A percentile compares a stretch with the other conserved stretches of the same genome.
Evolutionary conservation across 2,113 vertebrate genomes (phyloP).

Genomic region (Tapirus terrestris): DNA sequence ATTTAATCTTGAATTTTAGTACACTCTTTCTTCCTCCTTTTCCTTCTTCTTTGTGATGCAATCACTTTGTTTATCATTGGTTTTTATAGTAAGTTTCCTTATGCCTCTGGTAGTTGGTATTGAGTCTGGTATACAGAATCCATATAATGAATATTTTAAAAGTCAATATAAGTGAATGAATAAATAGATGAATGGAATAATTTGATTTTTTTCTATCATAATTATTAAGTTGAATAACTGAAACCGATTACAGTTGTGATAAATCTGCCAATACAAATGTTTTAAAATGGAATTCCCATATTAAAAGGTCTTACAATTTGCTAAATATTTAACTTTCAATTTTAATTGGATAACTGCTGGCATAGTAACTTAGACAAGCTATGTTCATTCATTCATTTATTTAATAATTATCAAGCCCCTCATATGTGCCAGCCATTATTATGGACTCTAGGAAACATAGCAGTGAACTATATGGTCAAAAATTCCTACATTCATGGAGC

Average conservation of each 20-base stretch:
- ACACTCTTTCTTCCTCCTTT: not conserved
- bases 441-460: not conserved
- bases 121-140: not conserved
- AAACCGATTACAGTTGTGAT: conserved; percentile 4
- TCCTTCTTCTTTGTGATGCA: not conserved
- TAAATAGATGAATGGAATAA: not conserved
- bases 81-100: not conserved
- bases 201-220: not conserved
- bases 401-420: not conserved
- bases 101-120: not conserved
- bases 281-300: conserved; percentile 27
- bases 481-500: not conserved
- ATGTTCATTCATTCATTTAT: not conserved
- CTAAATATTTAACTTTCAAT: conserved; percentile 63
- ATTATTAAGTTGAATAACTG: conserved; percentile 49
- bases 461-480: not conserved
- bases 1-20: not conserved
- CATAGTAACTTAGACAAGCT: conserved; percentile 28
- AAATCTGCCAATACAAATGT: conserved; percentile 4
- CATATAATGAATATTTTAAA: not conserved
- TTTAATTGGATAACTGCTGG: conserved; percentile 45
- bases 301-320: conserved; percentile 46
- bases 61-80: not conserved
- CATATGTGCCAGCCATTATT: not conserved
- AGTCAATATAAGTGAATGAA: not conserved